These are phyloP conservation scores for Lycophotia porphyrea DNA, from an alignment of 2,888 invertebrate species.

Conservation along the genomic window DNA sequence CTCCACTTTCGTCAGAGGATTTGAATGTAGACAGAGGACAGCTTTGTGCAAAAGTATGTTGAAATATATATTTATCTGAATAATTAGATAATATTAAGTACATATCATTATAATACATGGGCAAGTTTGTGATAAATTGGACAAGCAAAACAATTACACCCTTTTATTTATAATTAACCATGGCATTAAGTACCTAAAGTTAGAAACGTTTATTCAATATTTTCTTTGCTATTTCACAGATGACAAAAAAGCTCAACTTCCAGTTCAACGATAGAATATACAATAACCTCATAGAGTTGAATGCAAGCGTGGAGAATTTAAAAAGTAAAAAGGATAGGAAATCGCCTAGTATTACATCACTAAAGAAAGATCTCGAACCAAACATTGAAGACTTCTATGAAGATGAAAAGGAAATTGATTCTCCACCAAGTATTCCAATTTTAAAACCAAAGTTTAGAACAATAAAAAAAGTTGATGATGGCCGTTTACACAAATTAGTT, in stretches of 20 bases:
- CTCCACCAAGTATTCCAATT: slow-evolving; percentile 77
- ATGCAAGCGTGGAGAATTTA: slow-evolving; percentile 76
- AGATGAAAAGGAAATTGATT: slow-evolving; percentile 79
- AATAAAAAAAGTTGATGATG: slow-evolving; percentile 78
- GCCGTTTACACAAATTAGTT: slow-evolving; percentile 80
- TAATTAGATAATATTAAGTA: neutral
- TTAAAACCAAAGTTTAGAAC: slow-evolving; percentile 80
- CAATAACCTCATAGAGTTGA: slow-evolving; percentile 85
- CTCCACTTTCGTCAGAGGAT: slow-evolving; percentile 70
- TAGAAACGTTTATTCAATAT: neutral
- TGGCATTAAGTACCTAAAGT: neutral
- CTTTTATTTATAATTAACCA: neutral
- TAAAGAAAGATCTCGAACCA: slow-evolving; percentile 85
- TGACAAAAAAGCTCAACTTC: slow-evolving; percentile 86
- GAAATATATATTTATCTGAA: neutral
- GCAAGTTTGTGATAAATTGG: neutral
- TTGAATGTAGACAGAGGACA: slow-evolving; percentile 74
- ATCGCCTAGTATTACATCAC: slow-evolving; percentile 63
- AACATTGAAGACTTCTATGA: slow-evolving; percentile 86
- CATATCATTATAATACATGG: neutral
- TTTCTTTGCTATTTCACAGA: slow-evolving; percentile 73
- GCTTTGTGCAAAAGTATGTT: slow-evolving; percentile 77
- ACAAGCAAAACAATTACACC: neutral
- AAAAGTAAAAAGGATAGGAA: slow-evolving; percentile 76
- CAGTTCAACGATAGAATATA: slow-evolving; percentile 87